phyloP scores from a whole-genome alignment of 2,888 invertebrate species.

The Zygaena filipendulae region DNA sequence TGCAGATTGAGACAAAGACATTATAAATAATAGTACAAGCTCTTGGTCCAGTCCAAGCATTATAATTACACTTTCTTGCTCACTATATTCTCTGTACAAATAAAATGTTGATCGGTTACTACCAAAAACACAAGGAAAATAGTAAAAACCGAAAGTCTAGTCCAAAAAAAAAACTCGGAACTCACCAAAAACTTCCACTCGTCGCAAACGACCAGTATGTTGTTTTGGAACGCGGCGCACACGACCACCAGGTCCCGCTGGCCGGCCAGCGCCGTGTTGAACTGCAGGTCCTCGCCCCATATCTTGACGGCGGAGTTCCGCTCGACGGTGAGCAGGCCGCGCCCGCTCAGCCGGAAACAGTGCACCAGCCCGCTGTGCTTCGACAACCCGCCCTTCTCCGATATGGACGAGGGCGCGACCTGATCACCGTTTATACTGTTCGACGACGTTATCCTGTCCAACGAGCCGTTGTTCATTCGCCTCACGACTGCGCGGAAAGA shows the following conservation, averaged over 20 bases:
- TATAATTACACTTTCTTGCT: not conserved
- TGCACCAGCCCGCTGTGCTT: slow-evolving; percentile 37
- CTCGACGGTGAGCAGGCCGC: slow-evolving; percentile 47
- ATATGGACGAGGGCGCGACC: too few relatives aligned
- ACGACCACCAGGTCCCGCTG: slow-evolving; percentile 35
- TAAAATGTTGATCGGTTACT: too few relatives aligned
- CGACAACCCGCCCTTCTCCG: too few relatives aligned
- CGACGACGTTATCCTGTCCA: too few relatives aligned
- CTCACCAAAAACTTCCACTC: slow-evolving; percentile 44
- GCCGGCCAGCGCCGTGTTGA: slow-evolving; percentile 36
- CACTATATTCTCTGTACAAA: not conserved
- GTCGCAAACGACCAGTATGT: slow-evolving; percentile 47
- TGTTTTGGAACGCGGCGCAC: slow-evolving; percentile 41
- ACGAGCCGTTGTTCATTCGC: too few relatives aligned
- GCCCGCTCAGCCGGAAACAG: slow-evolving; percentile 38
- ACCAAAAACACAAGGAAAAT: slow-evolving; percentile 2
- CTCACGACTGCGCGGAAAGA: too few relatives aligned
- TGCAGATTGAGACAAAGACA: too few relatives aligned
- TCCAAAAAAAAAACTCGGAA: too few relatives aligned
- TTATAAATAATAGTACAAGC: too few relatives aligned
- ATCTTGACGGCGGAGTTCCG: slow-evolving; percentile 46
- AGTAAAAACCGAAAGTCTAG: too few relatives aligned
- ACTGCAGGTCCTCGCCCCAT: slow-evolving; percentile 37
- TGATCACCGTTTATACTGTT: too few relatives aligned
- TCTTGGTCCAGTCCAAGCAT: too few relatives aligned